Conservation (phyloP, 1,140 invertebrate species). For the Zelostemma sp. region DNA sequence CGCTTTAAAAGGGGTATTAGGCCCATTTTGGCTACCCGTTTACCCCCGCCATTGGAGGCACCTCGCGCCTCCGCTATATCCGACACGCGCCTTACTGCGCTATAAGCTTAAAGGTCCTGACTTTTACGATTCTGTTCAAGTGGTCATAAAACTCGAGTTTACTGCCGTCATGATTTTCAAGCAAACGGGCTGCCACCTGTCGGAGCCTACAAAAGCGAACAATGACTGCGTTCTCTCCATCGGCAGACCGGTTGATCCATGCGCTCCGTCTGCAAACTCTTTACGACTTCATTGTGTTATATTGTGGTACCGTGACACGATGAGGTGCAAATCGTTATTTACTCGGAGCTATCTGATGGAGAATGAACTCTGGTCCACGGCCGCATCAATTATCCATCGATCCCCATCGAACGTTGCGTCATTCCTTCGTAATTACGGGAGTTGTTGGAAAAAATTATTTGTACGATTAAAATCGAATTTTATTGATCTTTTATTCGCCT, state of each 20-base stretch:
- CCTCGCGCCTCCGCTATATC: conserved; percentile 67
- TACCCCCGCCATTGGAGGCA: conserved; percentile 47
- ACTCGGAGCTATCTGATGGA: conserved; percentile 31
- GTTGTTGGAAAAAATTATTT: no score
- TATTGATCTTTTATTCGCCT: no score
- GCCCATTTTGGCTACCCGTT: conserved; percentile 63
- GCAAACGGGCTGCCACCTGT: conserved; percentile 70
- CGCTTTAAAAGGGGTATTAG: conserved; percentile 65
- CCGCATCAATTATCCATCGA: conserved; percentile 7
- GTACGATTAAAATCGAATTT: no score
- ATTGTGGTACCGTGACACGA: conserved; percentile 22
- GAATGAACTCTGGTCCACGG: conserved; percentile 27
- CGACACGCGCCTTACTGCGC: conserved; percentile 68
- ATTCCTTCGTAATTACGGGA: no score
- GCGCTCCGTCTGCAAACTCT: conserved; percentile 46
- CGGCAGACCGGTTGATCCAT: conserved; percentile 48
- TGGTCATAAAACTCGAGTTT: conserved; percentile 71
- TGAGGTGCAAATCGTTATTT: conserved; percentile 49
- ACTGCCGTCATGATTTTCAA: conserved; percentile 72
- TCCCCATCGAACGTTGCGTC: no score
- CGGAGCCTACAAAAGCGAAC: conserved; percentile 66
- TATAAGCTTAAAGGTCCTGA: conserved; percentile 69
- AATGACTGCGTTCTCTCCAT: conserved; percentile 54
- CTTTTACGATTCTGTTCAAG: conserved; percentile 73
- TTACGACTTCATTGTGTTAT: conserved; percentile 50